Evolutionary conservation across 1,140 invertebrate species (phyloP), one percentile per base, ranked within the genome.

Genomic region (Ephestia elutella): DNA sequence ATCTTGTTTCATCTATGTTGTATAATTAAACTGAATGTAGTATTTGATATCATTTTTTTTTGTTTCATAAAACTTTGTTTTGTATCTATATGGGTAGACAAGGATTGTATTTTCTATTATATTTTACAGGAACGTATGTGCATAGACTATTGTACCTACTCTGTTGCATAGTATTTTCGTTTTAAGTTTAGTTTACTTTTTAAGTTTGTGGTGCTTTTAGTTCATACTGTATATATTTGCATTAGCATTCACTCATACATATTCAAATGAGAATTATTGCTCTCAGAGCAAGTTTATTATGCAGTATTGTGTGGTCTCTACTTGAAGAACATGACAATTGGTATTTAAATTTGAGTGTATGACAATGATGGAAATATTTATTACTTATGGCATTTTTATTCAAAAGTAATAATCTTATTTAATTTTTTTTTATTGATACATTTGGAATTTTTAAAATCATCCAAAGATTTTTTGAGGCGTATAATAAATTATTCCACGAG

Each of bases 391-490:
- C 2, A 38, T 11, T 15, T 44, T 44, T n/a, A 44, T 44, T 44
- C 13, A 44, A 44, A 44, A 15, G 13, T 44, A n/a, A n/a, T n/a
- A n/a, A n/a, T n/a, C n/a, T n/a, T n/a, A 10, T 44, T 15, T 15
- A 15, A 17, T 44, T 15, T 3, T 25, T 25, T 25, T 7, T 3
- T 25, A 25, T 3, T 25, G 21, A 25, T 25, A 2, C 2, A 25
- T 25, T 44, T 44, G 38, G 2, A 15, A 10, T 44, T 1, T 4
- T 15, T 15, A 15, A n/a, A 44, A 44, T 10, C n/a, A 44, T 44
- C 38, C 38, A 44, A 44, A 44, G 38, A 44, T 44, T 44, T n/a
- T 32, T 44, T 44, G 38, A 44, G 38, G 38, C 38, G 15, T 44
- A 44, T 17, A 44, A 15, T 32, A 32, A 32, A 32, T 32, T 32